Evolutionary conservation across 2,888 invertebrate genomes (phyloP).

Genomic region (Xestia xanthographa): DNA sequence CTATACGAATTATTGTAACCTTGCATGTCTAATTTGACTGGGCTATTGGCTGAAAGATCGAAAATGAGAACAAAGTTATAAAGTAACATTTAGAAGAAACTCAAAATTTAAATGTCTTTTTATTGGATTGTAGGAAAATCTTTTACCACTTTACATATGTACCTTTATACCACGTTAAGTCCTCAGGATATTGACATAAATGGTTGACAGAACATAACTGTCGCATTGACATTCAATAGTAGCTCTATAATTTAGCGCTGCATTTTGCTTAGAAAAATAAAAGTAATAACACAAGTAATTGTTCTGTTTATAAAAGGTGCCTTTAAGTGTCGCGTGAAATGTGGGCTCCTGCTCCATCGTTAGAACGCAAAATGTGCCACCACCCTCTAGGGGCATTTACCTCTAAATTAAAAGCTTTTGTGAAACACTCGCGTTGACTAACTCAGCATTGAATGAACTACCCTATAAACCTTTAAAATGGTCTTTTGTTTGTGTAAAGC

Average conservation of each 20-base stretch:
- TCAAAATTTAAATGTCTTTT: not conserved
- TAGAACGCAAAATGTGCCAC: slow-evolving; percentile 58
- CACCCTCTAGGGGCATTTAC: slow-evolving; percentile 67
- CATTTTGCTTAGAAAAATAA: slow-evolving; percentile 29
- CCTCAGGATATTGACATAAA: not conserved
- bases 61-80: not conserved
- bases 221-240: slow-evolving; percentile 11
- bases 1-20: too few relatives aligned
- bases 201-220: not conserved
- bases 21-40: too few relatives aligned
- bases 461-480: slow-evolving; percentile 44
- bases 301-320: slow-evolving; percentile 48
- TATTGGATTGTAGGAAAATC: slow-evolving; percentile 4
- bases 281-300: slow-evolving; percentile 26
- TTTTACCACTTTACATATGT: not conserved
- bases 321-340: slow-evolving; percentile 58
- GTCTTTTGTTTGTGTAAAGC: slow-evolving; percentile 19
- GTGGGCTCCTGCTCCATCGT: slow-evolving; percentile 43
- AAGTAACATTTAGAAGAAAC: not conserved
- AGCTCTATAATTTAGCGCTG: not conserved
- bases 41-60: not conserved
- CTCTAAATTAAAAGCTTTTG: slow-evolving; percentile 71
- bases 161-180: not conserved
- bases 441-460: slow-evolving; percentile 64
- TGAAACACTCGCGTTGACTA: slow-evolving; percentile 62